Conservation (phyloP, 1,140 invertebrate species). For the Aphelinus atriplicis region DNA sequence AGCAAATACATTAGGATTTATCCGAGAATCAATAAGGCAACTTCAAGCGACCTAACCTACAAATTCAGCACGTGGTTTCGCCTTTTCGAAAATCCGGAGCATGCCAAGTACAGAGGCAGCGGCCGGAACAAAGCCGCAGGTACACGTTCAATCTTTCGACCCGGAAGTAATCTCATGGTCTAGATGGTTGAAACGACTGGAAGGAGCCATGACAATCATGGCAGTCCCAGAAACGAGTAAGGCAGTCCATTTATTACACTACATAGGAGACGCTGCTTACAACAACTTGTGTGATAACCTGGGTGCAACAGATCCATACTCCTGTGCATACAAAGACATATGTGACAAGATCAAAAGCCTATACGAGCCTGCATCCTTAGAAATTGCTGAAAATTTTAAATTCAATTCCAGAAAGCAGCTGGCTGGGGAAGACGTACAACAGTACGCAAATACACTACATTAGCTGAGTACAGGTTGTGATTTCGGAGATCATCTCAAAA, state of each 20-base stretch:
- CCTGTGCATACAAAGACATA: not conserved
- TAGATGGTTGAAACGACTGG: slow-evolving; percentile 14
- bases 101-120: too few species aligned
- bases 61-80: too few species aligned
- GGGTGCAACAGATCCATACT: not conserved
- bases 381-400: slow-evolving; percentile 28
- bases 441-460: not conserved
- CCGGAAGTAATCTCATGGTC: not conserved
- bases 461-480: slow-evolving; percentile 2
- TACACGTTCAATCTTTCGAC: slow-evolving; percentile 1
- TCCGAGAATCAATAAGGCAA: too few species aligned
- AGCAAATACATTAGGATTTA: too few species aligned
- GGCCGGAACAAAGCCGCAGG: not conserved
- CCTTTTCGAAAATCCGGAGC: too few species aligned
- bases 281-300: slow-evolving; percentile 7
- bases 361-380: not conserved
- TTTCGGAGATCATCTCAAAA: not conserved
- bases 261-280: slow-evolving; percentile 14
- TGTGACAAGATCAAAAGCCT: slow-evolving; percentile 13
- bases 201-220: slow-evolving; percentile 18
- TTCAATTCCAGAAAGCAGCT: slow-evolving; percentile 27
- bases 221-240: not conserved
- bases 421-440: slow-evolving; percentile 15
- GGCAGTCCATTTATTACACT: slow-evolving; percentile 5
- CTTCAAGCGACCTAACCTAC: too few species aligned